A percentile compares a stretch with the other conserved stretches of the same genome.
phyloP scores from a whole-genome alignment of 2,113 vertebrate genomes.

The Pseudorhombus dupliciocellatus region DNA sequence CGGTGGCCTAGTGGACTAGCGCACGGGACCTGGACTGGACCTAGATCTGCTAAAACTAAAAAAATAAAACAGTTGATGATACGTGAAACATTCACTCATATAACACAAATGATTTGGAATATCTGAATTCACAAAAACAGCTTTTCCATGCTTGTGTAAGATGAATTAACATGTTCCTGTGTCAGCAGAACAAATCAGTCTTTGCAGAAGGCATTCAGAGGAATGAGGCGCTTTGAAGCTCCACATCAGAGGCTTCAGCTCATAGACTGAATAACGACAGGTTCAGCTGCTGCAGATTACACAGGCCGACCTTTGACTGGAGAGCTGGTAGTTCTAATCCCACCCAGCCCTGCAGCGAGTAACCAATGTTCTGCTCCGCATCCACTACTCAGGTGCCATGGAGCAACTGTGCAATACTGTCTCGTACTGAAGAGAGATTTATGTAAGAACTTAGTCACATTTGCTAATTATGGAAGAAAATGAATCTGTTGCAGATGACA shows the following conservation, averaged over 20 bases:
- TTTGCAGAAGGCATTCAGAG: slow-evolving; percentile 19
- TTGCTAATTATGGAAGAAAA: slow-evolving; percentile 14
- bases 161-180: slow-evolving; percentile 15
- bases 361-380: background rate
- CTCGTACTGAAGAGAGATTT: too few relatives aligned
- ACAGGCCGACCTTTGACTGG: slow-evolving; percentile 23
- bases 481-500: slow-evolving; percentile 3
- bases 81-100: too few relatives aligned
- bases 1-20: too few relatives aligned
- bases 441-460: background rate
- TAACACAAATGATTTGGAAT: background rate
- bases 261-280: too few relatives aligned
- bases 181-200: slow-evolving; percentile 23
- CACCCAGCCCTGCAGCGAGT: background rate
- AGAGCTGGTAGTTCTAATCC: slow-evolving; percentile 13
- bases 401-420: background rate
- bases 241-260: slow-evolving; percentile 8
- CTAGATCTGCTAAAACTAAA: too few relatives aligned
- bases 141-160: slow-evolving; percentile 14
- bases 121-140: background rate
- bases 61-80: too few relatives aligned
- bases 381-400: background rate
- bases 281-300: background rate
- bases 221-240: slow-evolving; percentile 13
- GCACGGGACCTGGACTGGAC: too few relatives aligned